Percentiles rank a stretch among this genome's conserved stretches.
Evolutionary conservation across 92 coral and sea anemone species (phyloP).

Genomic region (Zoanthus sociatus): DNA sequence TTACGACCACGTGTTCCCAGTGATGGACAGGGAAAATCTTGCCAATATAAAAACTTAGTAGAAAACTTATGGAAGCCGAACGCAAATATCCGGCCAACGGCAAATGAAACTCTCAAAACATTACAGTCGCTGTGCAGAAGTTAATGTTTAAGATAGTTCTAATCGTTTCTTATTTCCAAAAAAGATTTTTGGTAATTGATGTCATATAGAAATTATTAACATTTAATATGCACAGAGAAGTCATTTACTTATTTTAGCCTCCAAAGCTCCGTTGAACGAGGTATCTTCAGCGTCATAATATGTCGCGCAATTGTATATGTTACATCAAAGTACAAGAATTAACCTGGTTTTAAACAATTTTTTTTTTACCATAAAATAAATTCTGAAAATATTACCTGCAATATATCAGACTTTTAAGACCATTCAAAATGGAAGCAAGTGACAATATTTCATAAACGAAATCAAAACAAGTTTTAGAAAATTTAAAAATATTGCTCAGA

Average conservation of each 20-base stretch:
- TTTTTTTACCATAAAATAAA: background rate
- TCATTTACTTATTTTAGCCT: background rate
- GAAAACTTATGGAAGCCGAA: conserved; percentile 88
- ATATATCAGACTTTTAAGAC: background rate
- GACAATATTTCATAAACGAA: background rate
- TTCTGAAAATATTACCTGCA: background rate
- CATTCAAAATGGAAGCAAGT: background rate
- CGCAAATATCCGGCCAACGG: conserved; percentile 80
- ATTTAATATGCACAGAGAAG: conserved; percentile 50
- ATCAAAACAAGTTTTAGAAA: background rate
- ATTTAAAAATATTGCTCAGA: background rate
- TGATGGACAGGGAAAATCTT: conserved; percentile 60
- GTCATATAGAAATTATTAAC: conserved; percentile 64
- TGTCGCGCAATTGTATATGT: background rate
- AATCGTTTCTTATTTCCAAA: conserved; percentile 22
- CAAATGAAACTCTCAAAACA: conserved; percentile 67
- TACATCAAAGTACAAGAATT: background rate
- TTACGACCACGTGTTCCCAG: conserved; percentile 92
- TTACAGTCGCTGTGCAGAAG: conserved; percentile 66
- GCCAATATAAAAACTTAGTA: conserved; percentile 78
- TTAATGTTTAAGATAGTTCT: conserved; percentile 14
- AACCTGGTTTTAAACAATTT: background rate
- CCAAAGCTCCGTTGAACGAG: background rate
- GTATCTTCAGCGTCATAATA: background rate
- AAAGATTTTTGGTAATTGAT: conserved; percentile 68